phyloP scores from a whole-genome alignment of 2,888 invertebrate genomes.

The Rhagonycha fulva region DNA sequence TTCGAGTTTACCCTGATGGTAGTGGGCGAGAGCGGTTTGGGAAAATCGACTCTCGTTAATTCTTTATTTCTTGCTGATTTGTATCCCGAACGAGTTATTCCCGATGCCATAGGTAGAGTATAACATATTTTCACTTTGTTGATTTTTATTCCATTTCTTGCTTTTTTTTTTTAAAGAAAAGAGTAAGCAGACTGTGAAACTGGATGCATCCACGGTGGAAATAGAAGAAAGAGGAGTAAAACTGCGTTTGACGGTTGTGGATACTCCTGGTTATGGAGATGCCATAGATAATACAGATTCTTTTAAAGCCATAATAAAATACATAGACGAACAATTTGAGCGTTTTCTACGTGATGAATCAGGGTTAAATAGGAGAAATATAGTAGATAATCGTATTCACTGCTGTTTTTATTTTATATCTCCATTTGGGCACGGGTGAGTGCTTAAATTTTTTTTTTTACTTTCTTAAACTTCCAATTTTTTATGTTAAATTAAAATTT shows the following conservation, averaged over 20 bases:
- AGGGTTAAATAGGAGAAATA: constrained; percentile 93
- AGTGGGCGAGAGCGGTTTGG: constrained; percentile 80
- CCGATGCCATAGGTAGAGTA: constrained; percentile 79
- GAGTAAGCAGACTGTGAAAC: constrained; percentile 88
- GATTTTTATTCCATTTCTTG: background rate
- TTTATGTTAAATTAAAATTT: background rate
- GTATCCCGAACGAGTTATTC: constrained; percentile 90
- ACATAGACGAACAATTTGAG: constrained; percentile 97
- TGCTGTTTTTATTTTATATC: constrained; percentile 98
- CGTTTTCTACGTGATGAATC: constrained; percentile 90
- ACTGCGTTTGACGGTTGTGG: constrained; percentile 88
- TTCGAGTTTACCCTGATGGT: constrained; percentile 98
- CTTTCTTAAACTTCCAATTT: background rate
- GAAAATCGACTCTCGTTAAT: constrained; percentile 95
- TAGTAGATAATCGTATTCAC: constrained; percentile 95
- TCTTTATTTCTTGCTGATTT: constrained; percentile 93
- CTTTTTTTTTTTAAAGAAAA: constrained; percentile 65
- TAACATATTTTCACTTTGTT: background rate
- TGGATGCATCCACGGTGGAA: constrained; percentile 95
- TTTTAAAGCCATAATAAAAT: constrained; percentile 92
- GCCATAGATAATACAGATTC: constrained; percentile 93
- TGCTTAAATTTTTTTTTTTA: background rate
- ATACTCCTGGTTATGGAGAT: constrained; percentile 96
- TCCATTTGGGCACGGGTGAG: constrained; percentile 93
- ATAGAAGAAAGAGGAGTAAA: constrained; percentile 96